Evolutionary conservation across 2,888 invertebrate genomes (phyloP).

Genomic region (Ornithoptera alexandrae): DNA sequence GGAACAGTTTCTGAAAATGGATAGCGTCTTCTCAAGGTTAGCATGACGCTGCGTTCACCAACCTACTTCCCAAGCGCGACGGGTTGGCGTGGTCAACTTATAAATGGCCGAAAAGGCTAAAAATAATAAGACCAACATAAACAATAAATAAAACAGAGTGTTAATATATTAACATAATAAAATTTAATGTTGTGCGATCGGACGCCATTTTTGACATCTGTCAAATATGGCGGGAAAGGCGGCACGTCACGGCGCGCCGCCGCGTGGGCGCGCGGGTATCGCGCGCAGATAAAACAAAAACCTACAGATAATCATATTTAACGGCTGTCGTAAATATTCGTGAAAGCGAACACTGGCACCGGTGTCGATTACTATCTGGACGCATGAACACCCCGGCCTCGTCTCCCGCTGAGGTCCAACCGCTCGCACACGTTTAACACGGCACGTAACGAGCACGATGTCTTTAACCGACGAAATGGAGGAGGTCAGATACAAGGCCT

Average conservation of each 20-base stretch:
- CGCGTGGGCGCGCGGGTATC: slow-evolving; percentile 41
- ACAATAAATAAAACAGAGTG: neutral
- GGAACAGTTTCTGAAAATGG: too few species aligned
- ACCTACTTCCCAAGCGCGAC: too few species aligned
- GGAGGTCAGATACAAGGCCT: too few species aligned
- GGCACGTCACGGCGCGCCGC: slow-evolving; percentile 13
- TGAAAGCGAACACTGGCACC: slow-evolving; percentile 43
- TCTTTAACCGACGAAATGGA: neutral
- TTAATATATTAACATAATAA: slow-evolving; percentile 26
- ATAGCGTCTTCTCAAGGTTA: too few species aligned
- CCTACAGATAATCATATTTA: slow-evolving; percentile 53
- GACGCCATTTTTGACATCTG: slow-evolving; percentile 8
- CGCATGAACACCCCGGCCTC: slow-evolving; percentile 49
- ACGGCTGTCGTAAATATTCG: slow-evolving; percentile 54
- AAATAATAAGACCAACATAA: too few species aligned
- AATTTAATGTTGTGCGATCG: slow-evolving; percentile 14
- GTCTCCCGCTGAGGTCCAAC: slow-evolving; percentile 52
- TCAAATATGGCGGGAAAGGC: slow-evolving; percentile 10
- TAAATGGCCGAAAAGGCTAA: too few species aligned
- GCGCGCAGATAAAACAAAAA: slow-evolving; percentile 46
- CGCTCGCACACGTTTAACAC: slow-evolving; percentile 30
- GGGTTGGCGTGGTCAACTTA: too few species aligned
- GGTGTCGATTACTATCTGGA: slow-evolving; percentile 64
- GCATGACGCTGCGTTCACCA: too few species aligned
- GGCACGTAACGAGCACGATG: slow-evolving; percentile 36